Conservation (phyloP, 2,113 vertebrate species). For the Eclectus roratus region DNA sequence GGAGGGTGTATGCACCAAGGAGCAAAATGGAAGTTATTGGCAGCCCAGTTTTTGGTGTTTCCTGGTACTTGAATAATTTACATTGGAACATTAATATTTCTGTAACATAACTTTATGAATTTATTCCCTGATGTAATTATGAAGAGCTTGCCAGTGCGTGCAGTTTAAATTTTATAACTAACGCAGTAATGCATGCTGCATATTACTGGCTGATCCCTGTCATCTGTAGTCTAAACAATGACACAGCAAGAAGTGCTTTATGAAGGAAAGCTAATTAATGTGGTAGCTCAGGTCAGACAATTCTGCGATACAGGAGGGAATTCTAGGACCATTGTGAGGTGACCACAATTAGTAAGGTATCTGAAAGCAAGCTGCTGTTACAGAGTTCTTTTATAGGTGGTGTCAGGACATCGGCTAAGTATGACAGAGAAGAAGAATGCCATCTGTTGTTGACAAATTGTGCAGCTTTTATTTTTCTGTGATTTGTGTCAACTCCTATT, state of each 20-base stretch:
- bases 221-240: background rate
- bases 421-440: background rate
- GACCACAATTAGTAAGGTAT: background rate
- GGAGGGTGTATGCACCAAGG: background rate
- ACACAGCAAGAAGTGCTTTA: background rate
- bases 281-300: background rate
- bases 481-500: background rate
- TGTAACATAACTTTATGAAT: background rate
- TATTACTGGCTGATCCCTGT: slow-evolving; percentile 19
- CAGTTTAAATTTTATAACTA: background rate
- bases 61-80: background rate
- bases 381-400: background rate
- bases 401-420: background rate
- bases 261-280: background rate
- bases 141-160: background rate
- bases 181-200: background rate
- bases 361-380: background rate
- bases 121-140: background rate
- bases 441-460: background rate
- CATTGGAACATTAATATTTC: background rate
- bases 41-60: background rate
- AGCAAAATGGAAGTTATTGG: background rate
- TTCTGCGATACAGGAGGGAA: background rate
- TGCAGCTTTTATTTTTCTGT: background rate
- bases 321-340: background rate